Conservation (phyloP, 2,797 vertebrate genomes). For the Anabas testudineus region DNA sequence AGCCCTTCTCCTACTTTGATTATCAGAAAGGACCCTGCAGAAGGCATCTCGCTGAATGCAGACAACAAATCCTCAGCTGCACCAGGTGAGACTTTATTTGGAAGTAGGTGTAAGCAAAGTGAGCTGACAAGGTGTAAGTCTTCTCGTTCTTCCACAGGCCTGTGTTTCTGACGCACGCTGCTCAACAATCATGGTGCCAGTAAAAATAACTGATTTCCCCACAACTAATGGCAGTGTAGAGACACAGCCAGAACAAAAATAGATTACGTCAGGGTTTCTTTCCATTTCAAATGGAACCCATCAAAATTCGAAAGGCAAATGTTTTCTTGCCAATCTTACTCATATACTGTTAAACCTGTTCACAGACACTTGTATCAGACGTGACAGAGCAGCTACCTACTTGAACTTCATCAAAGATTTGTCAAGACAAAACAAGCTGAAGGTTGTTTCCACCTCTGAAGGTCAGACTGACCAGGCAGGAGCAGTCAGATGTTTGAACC, state of each 20-base stretch:
- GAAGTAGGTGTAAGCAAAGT: not conserved
- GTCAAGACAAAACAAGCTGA: not conserved
- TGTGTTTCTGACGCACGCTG: too few species aligned
- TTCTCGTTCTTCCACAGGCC: not conserved
- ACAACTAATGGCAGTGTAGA: too few species aligned
- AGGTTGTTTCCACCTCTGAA: not conserved
- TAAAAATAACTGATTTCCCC: too few species aligned
- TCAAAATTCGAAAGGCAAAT: not conserved
- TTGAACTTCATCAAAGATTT: not conserved
- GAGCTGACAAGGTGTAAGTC: constrained; percentile 1
- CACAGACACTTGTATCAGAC: not conserved
- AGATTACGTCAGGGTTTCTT: too few species aligned
- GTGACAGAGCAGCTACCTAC: not conserved
- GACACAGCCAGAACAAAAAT: too few species aligned
- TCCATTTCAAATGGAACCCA: not conserved
- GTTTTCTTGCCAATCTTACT: not conserved
- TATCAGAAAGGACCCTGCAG: not conserved
- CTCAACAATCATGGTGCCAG: too few species aligned
- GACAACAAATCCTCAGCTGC: not conserved
- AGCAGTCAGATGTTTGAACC: not conserved
- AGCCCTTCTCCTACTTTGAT: not conserved
- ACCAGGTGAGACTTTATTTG: not conserved
- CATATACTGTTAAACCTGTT: not conserved
- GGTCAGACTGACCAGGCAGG: not conserved
- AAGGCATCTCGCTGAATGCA: not conserved